These are phyloP conservation scores for Latrodectus elegans DNA, from an alignment of 2,888 invertebrate genomes.

Conservation along the genomic window DNA sequence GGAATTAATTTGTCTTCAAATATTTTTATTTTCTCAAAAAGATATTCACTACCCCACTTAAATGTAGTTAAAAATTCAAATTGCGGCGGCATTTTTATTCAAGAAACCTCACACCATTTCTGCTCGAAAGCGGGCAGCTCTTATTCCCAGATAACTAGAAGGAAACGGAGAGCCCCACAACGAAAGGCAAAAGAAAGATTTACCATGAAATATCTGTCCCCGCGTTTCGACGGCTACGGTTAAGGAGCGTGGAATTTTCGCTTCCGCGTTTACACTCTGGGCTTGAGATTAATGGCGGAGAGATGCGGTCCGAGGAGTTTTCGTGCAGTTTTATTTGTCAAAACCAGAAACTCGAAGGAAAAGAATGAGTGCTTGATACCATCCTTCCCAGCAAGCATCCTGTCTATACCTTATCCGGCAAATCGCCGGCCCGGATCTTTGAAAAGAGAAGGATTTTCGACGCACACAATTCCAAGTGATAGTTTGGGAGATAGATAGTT, in stretches of 20 bases:
- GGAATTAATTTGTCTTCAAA: too few relatives aligned
- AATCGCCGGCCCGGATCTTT: slow-evolving; percentile 17
- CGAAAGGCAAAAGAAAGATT: slow-evolving; percentile 43
- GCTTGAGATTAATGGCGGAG: slow-evolving; percentile 53
- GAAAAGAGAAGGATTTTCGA: neutral
- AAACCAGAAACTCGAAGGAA: slow-evolving; percentile 38
- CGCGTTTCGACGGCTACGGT: slow-evolving; percentile 15
- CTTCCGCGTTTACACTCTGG: slow-evolving; percentile 28
- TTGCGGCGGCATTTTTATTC: neutral
- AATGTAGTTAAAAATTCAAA: too few relatives aligned
- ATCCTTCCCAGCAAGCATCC: neutral
- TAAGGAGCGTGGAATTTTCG: slow-evolving; percentile 32
- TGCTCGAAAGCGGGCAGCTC: neutral
- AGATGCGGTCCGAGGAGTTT: slow-evolving; percentile 36
- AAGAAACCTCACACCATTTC: slow-evolving; percentile 27
- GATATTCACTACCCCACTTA: too few relatives aligned
- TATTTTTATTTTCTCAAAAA: too few relatives aligned
- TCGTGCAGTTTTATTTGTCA: slow-evolving; percentile 61
- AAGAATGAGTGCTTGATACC: slow-evolving; percentile 4
- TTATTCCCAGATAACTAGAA: slow-evolving; percentile 56
- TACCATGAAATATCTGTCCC: slow-evolving; percentile 56
- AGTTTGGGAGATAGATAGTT: neutral
- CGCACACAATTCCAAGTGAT: neutral
- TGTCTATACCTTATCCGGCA: slow-evolving; percentile 4
- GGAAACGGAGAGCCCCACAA: slow-evolving; percentile 56